Evolutionary conservation across 2,888 invertebrate species (phyloP), one percentile per base, ranked within the genome.

Genomic region (Lycophotia porphyrea): DNA sequence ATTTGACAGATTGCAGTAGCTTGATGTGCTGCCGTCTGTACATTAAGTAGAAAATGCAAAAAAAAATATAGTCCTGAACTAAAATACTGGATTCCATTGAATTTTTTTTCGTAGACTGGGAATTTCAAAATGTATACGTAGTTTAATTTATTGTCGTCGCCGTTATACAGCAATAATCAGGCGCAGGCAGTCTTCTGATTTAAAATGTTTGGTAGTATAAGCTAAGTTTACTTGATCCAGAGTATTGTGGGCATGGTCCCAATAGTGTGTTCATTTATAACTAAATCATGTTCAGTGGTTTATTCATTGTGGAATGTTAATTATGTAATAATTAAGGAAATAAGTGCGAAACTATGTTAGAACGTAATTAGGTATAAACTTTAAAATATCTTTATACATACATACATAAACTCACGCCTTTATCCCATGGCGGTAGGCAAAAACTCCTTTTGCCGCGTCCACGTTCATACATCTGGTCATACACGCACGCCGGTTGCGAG

Each of bases 231-330:
- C 77, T 74, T 66, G 31, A 42, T 5, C 44, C 18, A 27, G 55
- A 55, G 13, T 58, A 71, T 58, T 49, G 36, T 47, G 58, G 63
- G 44, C 49, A 60, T 21, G 7, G 64, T 75, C 71, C n/a, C 69
- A 42, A 67, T 61, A 39, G 34, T 80, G 70, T 86, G 77, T 87
- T 84, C 65, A 86, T 47, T 61, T 71, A 44, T 47, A 39, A 39
- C 55, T 34, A 60, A 52, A 42, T 71, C 15, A 66, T 63, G 24
- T 74, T 71, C 76, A 85, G 78, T 87, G 74, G 76, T 87, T 69
- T 47, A 60, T 63, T 61, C 27, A 34, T 78, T 74, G 61, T 71
- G 69, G 47, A 74, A 58, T 84, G 71, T 81, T 71, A 71, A 1
- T 75, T 67, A 58, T 8, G 13, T 60, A 58, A 39, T 52, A 63